Evolutionary conservation across 1,140 invertebrate species (phyloP).

Genomic region (Cydia splendana): DNA sequence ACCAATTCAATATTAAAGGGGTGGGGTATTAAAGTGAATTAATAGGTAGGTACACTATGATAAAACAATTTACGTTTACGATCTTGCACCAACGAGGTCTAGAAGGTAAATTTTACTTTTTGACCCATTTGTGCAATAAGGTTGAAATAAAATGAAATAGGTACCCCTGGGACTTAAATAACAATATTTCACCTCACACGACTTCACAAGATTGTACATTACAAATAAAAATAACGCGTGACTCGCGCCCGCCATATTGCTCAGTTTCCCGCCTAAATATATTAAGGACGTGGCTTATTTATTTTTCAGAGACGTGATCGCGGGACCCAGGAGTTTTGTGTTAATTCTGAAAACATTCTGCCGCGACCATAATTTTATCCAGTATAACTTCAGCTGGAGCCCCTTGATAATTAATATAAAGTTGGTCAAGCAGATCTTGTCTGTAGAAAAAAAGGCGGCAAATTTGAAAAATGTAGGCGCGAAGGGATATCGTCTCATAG

Average conservation of each 20-base stretch:
- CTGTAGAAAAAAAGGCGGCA: no score
- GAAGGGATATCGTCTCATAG: no score
- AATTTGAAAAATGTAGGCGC: no score
- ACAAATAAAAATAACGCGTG: slow-evolving; percentile 20
- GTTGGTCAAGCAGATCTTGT: no score
- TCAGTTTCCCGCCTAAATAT: slow-evolving; percentile 32
- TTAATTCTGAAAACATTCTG: background rate
- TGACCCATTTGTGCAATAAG: no score
- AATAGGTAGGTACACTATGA: no score
- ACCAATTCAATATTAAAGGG: no score
- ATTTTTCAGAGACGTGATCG: slow-evolving; percentile 26
- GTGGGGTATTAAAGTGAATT: no score
- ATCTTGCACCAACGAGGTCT: no score
- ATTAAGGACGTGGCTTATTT: slow-evolving; percentile 25
- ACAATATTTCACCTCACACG: slow-evolving; percentile 4
- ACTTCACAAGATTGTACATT: slow-evolving; percentile 6
- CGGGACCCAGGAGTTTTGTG: background rate
- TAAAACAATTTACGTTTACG: no score
- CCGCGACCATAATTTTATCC: background rate
- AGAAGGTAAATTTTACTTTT: no score
- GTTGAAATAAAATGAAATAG: no score
- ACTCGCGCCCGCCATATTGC: slow-evolving; percentile 28
- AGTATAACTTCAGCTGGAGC: background rate
- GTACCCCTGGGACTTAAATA: background rate
- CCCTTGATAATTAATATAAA: background rate